These are phyloP conservation scores for Chaunax sp. DNA, from an alignment of 2,797 vertebrate genomes.

Conservation along the genomic window DNA sequence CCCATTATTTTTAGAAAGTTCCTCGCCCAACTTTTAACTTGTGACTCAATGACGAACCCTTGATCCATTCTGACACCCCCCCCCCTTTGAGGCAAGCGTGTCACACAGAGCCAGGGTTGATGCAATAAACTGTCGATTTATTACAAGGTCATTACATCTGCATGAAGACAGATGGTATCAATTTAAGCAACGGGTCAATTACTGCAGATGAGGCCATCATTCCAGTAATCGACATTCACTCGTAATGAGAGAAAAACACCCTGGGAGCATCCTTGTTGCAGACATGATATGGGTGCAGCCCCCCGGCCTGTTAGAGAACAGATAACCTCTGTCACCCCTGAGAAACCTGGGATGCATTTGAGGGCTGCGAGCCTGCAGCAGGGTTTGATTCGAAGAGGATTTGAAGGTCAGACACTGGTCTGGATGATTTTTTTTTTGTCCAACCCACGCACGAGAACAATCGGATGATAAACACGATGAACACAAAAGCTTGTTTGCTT, in stretches of 20 bases:
- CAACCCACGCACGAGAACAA: not conserved
- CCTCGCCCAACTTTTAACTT: constrained; percentile 20
- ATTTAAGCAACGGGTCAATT: constrained; percentile 75
- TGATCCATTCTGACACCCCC: constrained; percentile 40
- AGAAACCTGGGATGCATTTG: constrained; percentile 34
- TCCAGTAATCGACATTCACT: constrained; percentile 65
- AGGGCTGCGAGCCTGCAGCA: constrained; percentile 10
- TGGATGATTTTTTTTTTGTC: too few relatives aligned
- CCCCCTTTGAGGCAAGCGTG: constrained; percentile 28
- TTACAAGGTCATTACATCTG: constrained; percentile 75
- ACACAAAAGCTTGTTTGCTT: not conserved
- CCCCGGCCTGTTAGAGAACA: constrained; percentile 41
- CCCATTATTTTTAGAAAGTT: constrained; percentile 6
- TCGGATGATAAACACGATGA: too few relatives aligned
- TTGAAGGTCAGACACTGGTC: constrained; percentile 15
- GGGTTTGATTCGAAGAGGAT: not conserved
- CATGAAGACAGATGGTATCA: constrained; percentile 77
- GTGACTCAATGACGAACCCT: constrained; percentile 11
- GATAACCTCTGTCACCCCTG: constrained; percentile 55
- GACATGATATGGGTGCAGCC: constrained; percentile 36
- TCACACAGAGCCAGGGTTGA: constrained; percentile 59
- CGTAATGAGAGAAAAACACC: constrained; percentile 71
- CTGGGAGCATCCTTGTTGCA: constrained; percentile 49
- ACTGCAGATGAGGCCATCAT: constrained; percentile 67
- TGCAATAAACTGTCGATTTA: constrained; percentile 70